Conservation (phyloP, 2,888 invertebrate genomes). For the Drosophila mimica region DNA sequence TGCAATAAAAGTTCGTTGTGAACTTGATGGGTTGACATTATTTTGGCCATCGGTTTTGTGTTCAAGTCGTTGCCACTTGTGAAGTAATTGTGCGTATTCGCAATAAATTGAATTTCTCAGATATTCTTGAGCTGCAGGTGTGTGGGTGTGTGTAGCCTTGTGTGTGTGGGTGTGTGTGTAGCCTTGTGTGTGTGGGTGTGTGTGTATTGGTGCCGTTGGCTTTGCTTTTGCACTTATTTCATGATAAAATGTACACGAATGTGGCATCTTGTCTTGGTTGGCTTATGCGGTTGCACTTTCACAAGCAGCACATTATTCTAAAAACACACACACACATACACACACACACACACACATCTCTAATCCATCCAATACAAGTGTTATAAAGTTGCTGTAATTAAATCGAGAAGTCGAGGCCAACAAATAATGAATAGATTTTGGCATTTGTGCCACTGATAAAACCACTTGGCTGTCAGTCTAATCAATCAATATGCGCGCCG, state of each 20-base stretch:
- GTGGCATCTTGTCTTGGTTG: slow-evolving; percentile 27
- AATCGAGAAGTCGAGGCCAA: slow-evolving; percentile 22
- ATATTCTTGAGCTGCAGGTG: slow-evolving; percentile 25
- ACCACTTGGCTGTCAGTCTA: slow-evolving; percentile 31
- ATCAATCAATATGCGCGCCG: slow-evolving; percentile 46
- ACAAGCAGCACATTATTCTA: background rate
- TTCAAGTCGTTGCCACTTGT: slow-evolving; percentile 27
- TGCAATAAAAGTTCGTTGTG: slow-evolving; percentile 13
- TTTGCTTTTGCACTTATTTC: slow-evolving; percentile 21
- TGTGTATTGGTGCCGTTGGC: slow-evolving; percentile 8
- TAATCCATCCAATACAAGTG: slow-evolving; percentile 26
- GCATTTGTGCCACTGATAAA: slow-evolving; percentile 27
- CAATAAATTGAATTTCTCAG: slow-evolving; percentile 42
- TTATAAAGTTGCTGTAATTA: slow-evolving; percentile 46
- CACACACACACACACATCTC: background rate
- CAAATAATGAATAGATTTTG: slow-evolving; percentile 32
- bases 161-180: background rate
- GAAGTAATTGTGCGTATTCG: slow-evolving; percentile 52
- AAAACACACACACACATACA: background rate
- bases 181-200: background rate
- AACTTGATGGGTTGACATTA: background rate
- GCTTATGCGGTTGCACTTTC: slow-evolving; percentile 12
- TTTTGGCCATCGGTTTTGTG: slow-evolving; percentile 3
- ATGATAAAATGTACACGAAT: slow-evolving; percentile 10
- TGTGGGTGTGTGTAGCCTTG: background rate